A percentile compares a stretch with the other conserved stretches of the same genome.
phyloP scores from a whole-genome alignment of 2,113 vertebrate genomes.

The Phrynocephalus versicolor region DNA sequence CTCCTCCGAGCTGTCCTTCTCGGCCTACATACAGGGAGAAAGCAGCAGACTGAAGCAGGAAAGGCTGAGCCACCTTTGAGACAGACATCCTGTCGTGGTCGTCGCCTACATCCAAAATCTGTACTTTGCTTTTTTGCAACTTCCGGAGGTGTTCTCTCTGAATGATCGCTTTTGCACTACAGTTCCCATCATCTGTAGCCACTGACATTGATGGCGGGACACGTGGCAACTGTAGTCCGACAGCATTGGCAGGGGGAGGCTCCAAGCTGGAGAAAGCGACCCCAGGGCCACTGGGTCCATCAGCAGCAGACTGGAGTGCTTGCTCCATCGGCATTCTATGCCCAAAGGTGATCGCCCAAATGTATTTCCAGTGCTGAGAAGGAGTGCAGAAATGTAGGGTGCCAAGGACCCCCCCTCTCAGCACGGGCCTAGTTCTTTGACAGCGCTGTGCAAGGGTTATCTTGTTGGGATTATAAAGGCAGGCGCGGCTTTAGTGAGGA shows the following conservation, averaged over 20 bases:
- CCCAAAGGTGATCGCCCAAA: no score
- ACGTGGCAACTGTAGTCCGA: no score
- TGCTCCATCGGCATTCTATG: not conserved
- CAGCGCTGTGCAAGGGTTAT: no score
- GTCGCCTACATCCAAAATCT: no score
- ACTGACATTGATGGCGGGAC: no score
- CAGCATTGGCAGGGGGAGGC: no score
- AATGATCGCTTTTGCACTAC: not conserved
- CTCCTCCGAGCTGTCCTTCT: slow-evolving; percentile 67
- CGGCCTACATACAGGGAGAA: slow-evolving; percentile 34
- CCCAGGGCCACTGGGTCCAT: not conserved
- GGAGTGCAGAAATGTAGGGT: not conserved
- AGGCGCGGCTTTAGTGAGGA: not conserved
- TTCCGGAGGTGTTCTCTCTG: no score
- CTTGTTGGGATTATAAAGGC: no score
- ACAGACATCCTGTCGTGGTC: no score
- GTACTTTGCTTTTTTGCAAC: no score
- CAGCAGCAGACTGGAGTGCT: not conserved
- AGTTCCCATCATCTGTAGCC: not conserved
- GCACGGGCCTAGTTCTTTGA: no score
- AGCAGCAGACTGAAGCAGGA: not conserved
- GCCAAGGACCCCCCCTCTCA: not conserved
- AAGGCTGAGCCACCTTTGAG: rapidly evolving
- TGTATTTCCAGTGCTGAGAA: not conserved
- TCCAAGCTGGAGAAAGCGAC: no score